These are phyloP conservation scores for Hyposmocoma kahamanoa DNA, from an alignment of 1,140 invertebrate genomes.

Conservation along the genomic window DNA sequence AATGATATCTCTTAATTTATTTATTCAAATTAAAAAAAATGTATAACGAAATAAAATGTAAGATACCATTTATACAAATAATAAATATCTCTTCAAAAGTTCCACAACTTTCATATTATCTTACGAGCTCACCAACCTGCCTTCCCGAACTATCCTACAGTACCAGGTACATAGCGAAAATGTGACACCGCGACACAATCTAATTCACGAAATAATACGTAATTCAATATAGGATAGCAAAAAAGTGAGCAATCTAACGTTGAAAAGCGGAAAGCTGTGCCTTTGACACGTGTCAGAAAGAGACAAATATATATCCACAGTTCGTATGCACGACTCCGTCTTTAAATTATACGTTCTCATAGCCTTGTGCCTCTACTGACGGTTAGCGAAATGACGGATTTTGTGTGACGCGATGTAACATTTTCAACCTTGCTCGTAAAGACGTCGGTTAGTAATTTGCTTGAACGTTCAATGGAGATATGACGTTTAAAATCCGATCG, in stretches of 20 bases:
- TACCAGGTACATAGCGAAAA: constrained; percentile 52
- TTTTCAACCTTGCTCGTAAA: constrained; percentile 17
- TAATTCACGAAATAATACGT: constrained; percentile 72
- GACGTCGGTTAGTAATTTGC: neutral
- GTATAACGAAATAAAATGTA: too few species aligned
- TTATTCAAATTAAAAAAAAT: too few species aligned
- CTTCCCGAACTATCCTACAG: constrained; percentile 27
- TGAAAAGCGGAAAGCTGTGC: constrained; percentile 39
- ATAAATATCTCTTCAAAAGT: too few species aligned
- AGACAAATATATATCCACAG: constrained; percentile 32
- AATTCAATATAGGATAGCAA: constrained; percentile 64
- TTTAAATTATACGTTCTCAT: constrained; percentile 74
- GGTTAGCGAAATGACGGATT: constrained; percentile 25
- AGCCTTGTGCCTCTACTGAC: constrained; percentile 51
- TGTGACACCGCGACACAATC: constrained; percentile 63
- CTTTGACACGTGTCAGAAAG: constrained; percentile 29
- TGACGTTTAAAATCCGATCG: constrained; percentile 24
- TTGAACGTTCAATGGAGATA: constrained; percentile 22
- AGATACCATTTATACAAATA: too few species aligned
- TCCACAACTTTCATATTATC: too few species aligned
- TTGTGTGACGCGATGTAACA: constrained; percentile 1
- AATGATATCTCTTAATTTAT: too few species aligned
- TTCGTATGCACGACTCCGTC: constrained; percentile 42
- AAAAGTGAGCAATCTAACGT: constrained; percentile 63
- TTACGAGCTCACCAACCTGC: constrained; percentile 40